phyloP scores from a whole-genome alignment of 2,113 vertebrate genomes.

The Phocoena sinus region DNA sequence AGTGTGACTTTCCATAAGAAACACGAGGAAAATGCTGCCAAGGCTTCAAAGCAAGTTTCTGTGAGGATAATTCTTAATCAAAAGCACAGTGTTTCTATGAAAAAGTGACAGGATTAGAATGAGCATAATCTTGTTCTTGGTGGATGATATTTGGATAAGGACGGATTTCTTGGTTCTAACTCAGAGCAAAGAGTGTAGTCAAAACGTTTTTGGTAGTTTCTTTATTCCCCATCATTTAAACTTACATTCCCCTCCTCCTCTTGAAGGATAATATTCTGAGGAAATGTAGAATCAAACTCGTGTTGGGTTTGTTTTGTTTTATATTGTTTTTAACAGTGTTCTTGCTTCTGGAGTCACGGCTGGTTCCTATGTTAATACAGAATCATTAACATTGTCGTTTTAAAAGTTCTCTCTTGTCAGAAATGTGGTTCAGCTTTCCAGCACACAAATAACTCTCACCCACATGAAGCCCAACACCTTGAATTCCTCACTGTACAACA shows the following conservation, averaged over 20 bases:
- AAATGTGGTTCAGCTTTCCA: neutral
- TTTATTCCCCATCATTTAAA: neutral
- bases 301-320: neutral
- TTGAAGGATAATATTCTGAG: neutral
- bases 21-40: conserved; percentile 50
- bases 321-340: neutral
- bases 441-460: neutral
- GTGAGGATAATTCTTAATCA: conserved; percentile 68
- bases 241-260: neutral
- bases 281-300: neutral
- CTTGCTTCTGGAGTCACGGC: neutral
- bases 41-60: conserved; percentile 53
- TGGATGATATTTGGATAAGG: neutral
- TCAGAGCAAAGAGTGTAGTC: neutral
- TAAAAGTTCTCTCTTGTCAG: conserved; percentile 16
- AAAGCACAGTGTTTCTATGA: neutral
- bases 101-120: neutral
- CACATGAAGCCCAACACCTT: neutral
- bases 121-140: neutral
- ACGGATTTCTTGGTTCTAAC: neutral
- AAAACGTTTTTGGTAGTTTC: neutral
- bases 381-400: neutral
- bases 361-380: neutral
- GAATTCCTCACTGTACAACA: neutral
- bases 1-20: conserved; percentile 68